Conservation (phyloP, 2,888 invertebrate genomes). For the Catocala fraxini region DNA sequence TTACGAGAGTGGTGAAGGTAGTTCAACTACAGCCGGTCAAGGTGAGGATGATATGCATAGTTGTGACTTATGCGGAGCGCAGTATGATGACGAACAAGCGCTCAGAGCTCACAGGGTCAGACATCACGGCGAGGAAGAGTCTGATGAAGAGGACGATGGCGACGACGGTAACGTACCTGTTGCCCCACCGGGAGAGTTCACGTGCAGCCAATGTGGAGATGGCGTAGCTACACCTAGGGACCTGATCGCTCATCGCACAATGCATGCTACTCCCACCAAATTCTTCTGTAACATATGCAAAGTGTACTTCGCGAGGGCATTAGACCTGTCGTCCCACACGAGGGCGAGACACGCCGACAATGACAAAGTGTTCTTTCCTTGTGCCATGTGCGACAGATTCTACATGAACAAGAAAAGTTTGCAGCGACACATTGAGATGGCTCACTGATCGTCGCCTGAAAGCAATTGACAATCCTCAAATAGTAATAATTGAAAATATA, state of each 20-base stretch:
- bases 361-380: constrained; percentile 86
- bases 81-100: constrained; percentile 87
- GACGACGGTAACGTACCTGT: constrained; percentile 69
- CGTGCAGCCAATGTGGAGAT: constrained; percentile 86
- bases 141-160: constrained; percentile 75
- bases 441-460: constrained; percentile 74
- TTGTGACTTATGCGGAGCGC: constrained; percentile 89
- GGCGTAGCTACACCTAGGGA: constrained; percentile 86
- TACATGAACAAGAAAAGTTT: constrained; percentile 86
- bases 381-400: constrained; percentile 87
- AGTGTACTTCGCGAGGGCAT: constrained; percentile 80
- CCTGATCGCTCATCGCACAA: constrained; percentile 86
- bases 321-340: constrained; percentile 82
- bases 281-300: constrained; percentile 89
- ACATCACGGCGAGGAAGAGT: constrained; percentile 85
- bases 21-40: constrained; percentile 62
- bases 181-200: constrained; percentile 80
- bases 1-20: constrained; percentile 79
- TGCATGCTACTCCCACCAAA: constrained; percentile 83
- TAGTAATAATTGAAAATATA: constrained; percentile 34
- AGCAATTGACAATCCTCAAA: constrained; percentile 21
- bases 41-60: constrained; percentile 75
- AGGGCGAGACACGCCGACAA: constrained; percentile 83
- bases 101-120: constrained; percentile 87
- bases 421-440: constrained; percentile 85